Evolutionary conservation across 64 coral and sea anemone species (phyloP), one percentile per base, ranked within the genome.

Genomic region (Hydrozoanthus tunicans): DNA sequence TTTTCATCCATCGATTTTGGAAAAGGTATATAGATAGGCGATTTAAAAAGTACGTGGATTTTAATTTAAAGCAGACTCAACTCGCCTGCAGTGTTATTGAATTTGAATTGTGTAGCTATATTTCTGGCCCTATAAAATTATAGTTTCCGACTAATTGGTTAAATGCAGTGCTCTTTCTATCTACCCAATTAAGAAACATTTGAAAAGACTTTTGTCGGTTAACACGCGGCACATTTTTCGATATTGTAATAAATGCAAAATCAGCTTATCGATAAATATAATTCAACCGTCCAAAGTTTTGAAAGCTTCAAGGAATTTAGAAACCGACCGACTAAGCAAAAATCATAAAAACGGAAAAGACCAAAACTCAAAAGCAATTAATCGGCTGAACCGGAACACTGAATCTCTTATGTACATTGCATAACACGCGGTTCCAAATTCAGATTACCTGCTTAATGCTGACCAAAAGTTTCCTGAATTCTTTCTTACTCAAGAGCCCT

Each of bases 361-460:
- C 64, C 7, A 67, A 67, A 43, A 43, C 32, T 43, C 0, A 43
- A 43, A 43, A 43, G 32, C 32, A 43, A 43, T 43, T 67, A 67
- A 67, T 67, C 64, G 12, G 64, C 64, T 67, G 64, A 67, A 67
- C 64, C n/a, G 64, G 8, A 67, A 67, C 64, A 67, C 64, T 10
- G 64, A 67, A 67, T 67, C 64, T 66, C 64, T 43, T 67, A 67
- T 67, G 10, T 9, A 3, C 64, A 67, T 67, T 67, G 64, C 3
- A 67, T 67, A 67, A 67, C 64, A 67, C 64, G 64, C 64, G 64
- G 64, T 67, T 67, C 64, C 64, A 66, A 66, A 3, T 66, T 66
- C 64, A 66, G 64, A 66, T 66, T 67, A 67, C 64, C 64, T 67
- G 64, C 3, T 67, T 67, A 67, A 67, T 1, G 10, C 64, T 67